These are phyloP conservation scores for Perdita meconis DNA, from an alignment of 2,888 invertebrate species.

Conservation along the genomic window DNA sequence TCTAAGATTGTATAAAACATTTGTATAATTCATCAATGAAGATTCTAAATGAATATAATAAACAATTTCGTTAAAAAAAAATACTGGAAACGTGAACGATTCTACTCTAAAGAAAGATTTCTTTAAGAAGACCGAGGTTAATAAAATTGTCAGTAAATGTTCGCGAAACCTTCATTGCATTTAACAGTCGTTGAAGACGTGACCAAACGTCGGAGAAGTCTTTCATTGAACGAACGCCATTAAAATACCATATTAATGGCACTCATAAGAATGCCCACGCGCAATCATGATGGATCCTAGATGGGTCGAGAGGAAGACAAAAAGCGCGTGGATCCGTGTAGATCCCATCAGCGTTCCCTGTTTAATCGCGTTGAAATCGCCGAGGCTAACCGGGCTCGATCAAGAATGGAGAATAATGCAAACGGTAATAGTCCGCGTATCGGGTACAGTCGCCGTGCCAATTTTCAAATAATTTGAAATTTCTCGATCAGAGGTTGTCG, in stretches of 20 bases:
- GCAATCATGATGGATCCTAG: conserved; percentile 23
- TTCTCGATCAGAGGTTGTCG: conserved; percentile 16
- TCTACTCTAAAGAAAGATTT: no score
- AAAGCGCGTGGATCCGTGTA: neutral
- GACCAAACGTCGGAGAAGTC: neutral
- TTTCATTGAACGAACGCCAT: conserved; percentile 24
- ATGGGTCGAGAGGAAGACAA: no score
- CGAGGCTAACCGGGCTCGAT: conserved; percentile 22
- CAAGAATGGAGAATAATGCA: conserved; percentile 47
- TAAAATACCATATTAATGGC: conserved; percentile 31
- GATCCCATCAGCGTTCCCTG: conserved; percentile 10
- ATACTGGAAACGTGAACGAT: no score
- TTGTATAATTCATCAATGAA: no score
- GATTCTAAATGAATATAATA: no score
- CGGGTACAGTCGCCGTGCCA: conserved; percentile 32
- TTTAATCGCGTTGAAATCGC: conserved; percentile 27
- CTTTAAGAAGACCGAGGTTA: no score
- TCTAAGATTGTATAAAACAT: no score
- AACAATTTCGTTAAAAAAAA: no score
- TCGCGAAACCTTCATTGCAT: no score
- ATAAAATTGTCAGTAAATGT: no score
- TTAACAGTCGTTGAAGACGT: neutral
- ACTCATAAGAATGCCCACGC: neutral
- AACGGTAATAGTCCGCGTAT: conserved; percentile 34
- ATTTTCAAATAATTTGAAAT: conserved; percentile 57